phyloP scores from a whole-genome alignment of 2,888 invertebrate genomes.

The Charanyca ferruginea region DNA sequence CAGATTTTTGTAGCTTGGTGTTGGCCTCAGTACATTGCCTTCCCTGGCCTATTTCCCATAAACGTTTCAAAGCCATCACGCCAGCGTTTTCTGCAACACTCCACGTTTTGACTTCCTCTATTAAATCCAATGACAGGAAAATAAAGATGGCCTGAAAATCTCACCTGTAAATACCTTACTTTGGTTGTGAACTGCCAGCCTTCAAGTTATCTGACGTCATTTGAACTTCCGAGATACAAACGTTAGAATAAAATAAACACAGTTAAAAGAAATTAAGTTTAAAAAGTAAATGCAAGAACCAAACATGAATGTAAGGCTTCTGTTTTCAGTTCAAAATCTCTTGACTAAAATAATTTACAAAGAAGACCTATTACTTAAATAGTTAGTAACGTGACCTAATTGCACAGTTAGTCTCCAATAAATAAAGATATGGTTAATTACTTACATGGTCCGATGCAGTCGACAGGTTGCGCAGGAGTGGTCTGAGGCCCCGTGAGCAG shows the following conservation, averaged over 20 bases:
- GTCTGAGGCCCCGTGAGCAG: constrained; percentile 50
- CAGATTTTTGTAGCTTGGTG: no score
- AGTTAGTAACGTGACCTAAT: not conserved
- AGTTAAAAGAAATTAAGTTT: not conserved
- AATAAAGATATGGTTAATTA: constrained; percentile 3
- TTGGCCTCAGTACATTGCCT: no score
- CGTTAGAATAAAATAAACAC: no score
- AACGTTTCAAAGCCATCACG: not conserved
- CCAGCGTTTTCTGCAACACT: not conserved
- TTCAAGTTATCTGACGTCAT: not conserved
- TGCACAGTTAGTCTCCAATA: not conserved
- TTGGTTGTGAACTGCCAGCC: not conserved
- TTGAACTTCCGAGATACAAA: no score
- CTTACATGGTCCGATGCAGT: constrained; percentile 65
- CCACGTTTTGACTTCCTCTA: not conserved
- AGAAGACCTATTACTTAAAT: not conserved
- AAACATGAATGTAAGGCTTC: not conserved
- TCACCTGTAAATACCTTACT: not conserved
- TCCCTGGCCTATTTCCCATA: no score
- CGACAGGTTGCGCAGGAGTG: constrained; percentile 76
- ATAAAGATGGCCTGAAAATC: not conserved
- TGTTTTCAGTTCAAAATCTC: not conserved
- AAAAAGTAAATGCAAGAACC: not conserved
- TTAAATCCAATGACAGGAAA: not conserved
- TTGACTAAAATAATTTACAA: not conserved